Conservation (phyloP, 2,113 vertebrate genomes). For the Muntiacus muntjak region DNA sequence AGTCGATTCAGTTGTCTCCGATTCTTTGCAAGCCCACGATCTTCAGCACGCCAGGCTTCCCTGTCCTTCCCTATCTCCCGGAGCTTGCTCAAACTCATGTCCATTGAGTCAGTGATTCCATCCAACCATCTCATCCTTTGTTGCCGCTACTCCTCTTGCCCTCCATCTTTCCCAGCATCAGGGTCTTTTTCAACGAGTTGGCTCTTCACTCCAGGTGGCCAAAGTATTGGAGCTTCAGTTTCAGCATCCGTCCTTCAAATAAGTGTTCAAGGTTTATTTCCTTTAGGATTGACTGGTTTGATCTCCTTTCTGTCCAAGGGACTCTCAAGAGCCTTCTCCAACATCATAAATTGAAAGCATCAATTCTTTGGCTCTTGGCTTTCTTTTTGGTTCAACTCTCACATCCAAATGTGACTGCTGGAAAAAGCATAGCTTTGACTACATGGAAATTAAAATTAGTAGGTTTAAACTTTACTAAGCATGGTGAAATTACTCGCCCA, state of each 20-base stretch:
- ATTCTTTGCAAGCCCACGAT: neutral
- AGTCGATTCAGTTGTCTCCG: fast-evolving
- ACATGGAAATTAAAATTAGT: neutral
- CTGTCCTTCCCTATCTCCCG: neutral
- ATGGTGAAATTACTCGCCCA: neutral
- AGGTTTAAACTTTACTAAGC: neutral
- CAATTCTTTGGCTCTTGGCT: fast-evolving
- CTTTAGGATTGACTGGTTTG: neutral
- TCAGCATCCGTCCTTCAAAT: neutral
- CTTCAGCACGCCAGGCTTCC: neutral
- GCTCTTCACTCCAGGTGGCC: neutral
- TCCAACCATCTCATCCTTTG: neutral
- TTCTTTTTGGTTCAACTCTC: neutral
- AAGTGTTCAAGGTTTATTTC: neutral
- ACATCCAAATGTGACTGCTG: neutral
- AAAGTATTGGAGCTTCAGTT: neutral
- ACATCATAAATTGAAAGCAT: neutral
- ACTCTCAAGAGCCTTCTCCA: neutral
- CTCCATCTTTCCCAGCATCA: neutral
- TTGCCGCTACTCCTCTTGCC: neutral
- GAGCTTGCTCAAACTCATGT: neutral
- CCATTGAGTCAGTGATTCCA: neutral
- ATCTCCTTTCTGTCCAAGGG: neutral
- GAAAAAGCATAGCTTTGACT: neutral
- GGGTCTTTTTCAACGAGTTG: neutral